Evolutionary conservation across 2,797 vertebrate species (phyloP), one percentile per base, ranked within the genome.

Genomic region (Danio choprae): DNA sequence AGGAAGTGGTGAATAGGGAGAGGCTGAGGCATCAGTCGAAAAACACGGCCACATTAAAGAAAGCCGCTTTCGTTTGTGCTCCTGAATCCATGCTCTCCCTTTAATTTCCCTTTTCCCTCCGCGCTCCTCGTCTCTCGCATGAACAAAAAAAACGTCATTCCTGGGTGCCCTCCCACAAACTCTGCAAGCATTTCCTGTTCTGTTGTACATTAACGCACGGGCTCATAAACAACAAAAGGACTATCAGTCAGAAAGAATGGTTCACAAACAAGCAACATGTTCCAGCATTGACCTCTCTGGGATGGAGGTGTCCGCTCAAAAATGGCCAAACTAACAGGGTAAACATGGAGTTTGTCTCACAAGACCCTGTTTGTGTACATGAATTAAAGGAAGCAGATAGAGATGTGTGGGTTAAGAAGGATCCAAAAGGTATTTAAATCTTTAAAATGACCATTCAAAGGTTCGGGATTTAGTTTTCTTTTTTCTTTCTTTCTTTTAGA

Each of bases 31-130:
- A 76, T 76, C 74, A 55, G 38, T 43, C 6, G 0, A 41, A 15
- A 63, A 74, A 62, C 44, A 3, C 7, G 4, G 29, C 62, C 62
- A 76, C 74, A 76, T 43, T 76, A 65, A 65, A 69, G 64, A 40
- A 38, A 0, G 20, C 13, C n/a, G 6, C 29, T 29, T 29, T 29
- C 40, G 12, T 44, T 29, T 13, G 51, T 58, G 70, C 48, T 69
- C 40, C 77, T 63, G 58, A 64, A 58, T 82, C 92, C 93, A 87
- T 95, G 94, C 60, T 95, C 93, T 1, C 91, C 84, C 0, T 93
- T 91, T 13, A 87, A 88, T 84, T 85, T 91, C 71, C 85, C 85
- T 58, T 93, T 92, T 1, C 86, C 82, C 4, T 88, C 91, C 20
- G 72, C 75, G 4, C 83, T 75, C 11, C 75, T 79, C 20, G 76